Evolutionary conservation across 1,140 invertebrate genomes (phyloP).

Genomic region (Anastrepha obliqua): DNA sequence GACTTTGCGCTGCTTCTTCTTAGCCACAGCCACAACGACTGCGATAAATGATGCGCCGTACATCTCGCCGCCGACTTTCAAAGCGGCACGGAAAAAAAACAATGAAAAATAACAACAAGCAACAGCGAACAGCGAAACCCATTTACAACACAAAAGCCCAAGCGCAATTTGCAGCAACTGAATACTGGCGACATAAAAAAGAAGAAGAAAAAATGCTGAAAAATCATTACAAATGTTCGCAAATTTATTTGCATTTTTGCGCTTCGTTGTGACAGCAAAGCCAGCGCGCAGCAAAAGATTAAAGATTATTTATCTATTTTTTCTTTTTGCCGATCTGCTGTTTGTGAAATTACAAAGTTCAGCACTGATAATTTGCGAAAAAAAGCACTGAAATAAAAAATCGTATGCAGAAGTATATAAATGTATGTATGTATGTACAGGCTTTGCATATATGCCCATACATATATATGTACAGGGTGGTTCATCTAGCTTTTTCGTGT

Average conservation of each 20-base stretch:
- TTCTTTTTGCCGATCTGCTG: background rate
- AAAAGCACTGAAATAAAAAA: background rate
- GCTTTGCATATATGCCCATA: background rate
- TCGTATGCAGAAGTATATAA: background rate
- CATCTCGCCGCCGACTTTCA: background rate
- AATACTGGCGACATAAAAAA: background rate
- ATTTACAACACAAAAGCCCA: background rate
- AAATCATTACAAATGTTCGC: slow-evolving; percentile 45
- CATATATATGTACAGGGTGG: too few relatives aligned
- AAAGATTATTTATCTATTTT: background rate
- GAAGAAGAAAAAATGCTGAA: background rate
- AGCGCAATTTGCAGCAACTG: background rate
- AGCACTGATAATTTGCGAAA: background rate
- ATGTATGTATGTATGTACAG: background rate
- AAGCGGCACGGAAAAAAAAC: background rate
- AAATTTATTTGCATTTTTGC: slow-evolving; percentile 50
- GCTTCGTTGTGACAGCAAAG: background rate
- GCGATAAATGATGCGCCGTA: slow-evolving; percentile 33
- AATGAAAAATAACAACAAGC: background rate
- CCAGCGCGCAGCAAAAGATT: slow-evolving; percentile 16
- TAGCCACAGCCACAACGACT: background rate
- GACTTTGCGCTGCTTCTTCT: background rate
- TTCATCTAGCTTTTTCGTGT: too few relatives aligned
- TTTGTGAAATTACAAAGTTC: slow-evolving; percentile 42
- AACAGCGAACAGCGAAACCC: background rate